Percentiles rank a stretch among this genome's conserved stretches.
Evolutionary conservation across 2,113 vertebrate species (phyloP).

Genomic region (Oxyruncus cristatus): DNA sequence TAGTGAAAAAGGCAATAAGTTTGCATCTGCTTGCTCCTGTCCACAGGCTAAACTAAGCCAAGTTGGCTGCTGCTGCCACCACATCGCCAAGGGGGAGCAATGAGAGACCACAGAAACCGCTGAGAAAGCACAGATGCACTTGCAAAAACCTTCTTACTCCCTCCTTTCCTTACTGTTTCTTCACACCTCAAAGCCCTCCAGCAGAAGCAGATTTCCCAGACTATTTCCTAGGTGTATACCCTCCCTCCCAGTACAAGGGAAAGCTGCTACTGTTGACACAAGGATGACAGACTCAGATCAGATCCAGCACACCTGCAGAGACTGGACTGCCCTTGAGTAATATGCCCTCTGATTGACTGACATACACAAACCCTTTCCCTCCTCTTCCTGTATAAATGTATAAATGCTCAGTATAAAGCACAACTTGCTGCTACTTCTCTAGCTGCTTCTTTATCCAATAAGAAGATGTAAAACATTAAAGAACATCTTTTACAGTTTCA

Average conservation of each 20-base stretch:
- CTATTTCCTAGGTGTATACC: not conserved
- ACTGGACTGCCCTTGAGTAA: not conserved
- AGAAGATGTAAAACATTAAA: not conserved
- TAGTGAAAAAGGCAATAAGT: not conserved
- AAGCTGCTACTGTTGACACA: not conserved
- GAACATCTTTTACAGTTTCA: not conserved
- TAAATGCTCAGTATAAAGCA: not conserved
- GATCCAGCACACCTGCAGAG: not conserved
- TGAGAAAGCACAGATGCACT: not conserved
- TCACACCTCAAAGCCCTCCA: not conserved
- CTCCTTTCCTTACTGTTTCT: not conserved
- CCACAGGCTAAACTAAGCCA: not conserved
- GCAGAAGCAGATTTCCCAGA: not conserved
- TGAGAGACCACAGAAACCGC: not conserved
- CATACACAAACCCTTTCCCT: not conserved
- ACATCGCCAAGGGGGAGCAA: not conserved
- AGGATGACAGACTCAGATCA: not conserved
- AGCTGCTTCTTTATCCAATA: not conserved
- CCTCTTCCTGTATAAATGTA: not conserved
- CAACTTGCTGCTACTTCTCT: not conserved
- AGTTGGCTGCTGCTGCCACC: rapidly evolving
- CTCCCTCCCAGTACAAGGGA: not conserved
- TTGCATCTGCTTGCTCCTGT: not conserved
- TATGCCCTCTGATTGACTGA: not conserved
- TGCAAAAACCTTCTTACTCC: not conserved